Percentiles rank a stretch among this genome's conserved stretches.
phyloP scores from a whole-genome alignment of 2,888 invertebrate genomes.

The Ypsolopha scabrella region DNA sequence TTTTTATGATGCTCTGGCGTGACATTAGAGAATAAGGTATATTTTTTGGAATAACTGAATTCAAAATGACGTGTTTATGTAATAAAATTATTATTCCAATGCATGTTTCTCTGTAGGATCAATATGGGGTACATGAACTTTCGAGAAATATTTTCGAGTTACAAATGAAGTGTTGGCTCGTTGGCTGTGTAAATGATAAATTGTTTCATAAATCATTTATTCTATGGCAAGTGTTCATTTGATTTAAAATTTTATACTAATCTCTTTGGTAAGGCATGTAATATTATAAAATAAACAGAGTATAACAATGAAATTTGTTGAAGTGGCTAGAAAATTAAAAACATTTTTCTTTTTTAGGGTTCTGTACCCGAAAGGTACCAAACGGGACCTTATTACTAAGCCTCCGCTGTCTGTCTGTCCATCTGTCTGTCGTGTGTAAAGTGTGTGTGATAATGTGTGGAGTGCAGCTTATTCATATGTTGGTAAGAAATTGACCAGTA shows the following conservation, averaged over 20 bases:
- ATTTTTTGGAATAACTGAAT: constrained; percentile 19
- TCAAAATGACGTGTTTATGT: constrained; percentile 57
- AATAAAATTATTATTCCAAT: constrained; percentile 32
- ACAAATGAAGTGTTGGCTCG: background rate
- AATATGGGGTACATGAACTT: background rate
- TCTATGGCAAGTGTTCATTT: no score
- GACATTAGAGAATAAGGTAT: constrained; percentile 53
- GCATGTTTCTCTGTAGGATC: constrained; percentile 4
- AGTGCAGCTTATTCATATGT: no score
- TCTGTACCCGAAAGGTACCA: no score
- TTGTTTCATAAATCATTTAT: background rate
- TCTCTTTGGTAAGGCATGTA: background rate
- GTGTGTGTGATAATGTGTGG: no score
- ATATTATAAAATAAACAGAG: no score
- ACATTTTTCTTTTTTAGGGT: no score
- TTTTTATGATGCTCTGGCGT: constrained; percentile 48
- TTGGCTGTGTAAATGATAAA: background rate
- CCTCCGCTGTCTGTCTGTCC: no score
- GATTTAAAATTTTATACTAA: background rate
- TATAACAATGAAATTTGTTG: no score
- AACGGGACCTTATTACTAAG: no score
- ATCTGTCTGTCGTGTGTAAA: no score
- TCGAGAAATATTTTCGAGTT: background rate
- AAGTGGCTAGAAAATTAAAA: no score
- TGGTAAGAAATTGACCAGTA: no score